Evolutionary conservation across 92 coral and sea anemone species (phyloP).

Genomic region (Siderastrea radians): DNA sequence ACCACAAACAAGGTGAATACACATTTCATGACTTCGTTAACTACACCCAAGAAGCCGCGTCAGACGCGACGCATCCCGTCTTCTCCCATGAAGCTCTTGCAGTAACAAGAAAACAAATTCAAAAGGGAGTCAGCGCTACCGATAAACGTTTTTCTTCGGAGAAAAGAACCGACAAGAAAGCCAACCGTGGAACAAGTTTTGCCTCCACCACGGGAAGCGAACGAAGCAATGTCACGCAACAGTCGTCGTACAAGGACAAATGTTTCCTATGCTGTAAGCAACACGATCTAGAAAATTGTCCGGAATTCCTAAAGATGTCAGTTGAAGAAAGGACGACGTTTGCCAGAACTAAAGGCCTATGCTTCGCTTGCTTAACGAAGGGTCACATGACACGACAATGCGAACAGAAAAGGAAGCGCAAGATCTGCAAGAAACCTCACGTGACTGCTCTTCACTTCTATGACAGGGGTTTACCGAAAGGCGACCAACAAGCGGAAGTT

Average conservation of each 20-base stretch:
- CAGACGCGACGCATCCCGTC: constrained; percentile 70
- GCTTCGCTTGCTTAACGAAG: constrained; percentile 56
- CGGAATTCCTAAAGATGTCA: constrained; percentile 32
- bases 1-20: constrained; percentile 56
- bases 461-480: too few relatives aligned
- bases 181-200: not conserved
- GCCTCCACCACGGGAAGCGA: not conserved
- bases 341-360: constrained; percentile 56
- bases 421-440: not conserved
- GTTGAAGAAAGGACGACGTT: constrained; percentile 45
- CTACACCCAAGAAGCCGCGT: constrained; percentile 58
- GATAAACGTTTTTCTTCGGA: not conserved
- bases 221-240: too few relatives aligned
- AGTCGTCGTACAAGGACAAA: too few relatives aligned
- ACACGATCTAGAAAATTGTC: not conserved
- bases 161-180: too few relatives aligned
- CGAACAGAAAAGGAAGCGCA: not conserved
- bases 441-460: not conserved
- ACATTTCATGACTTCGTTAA: constrained; percentile 66
- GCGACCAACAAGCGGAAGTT: not conserved
- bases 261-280: not conserved
- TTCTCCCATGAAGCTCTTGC: constrained; percentile 63
- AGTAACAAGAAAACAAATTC: not conserved
- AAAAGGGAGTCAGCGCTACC: not conserved
- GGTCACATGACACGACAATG: constrained; percentile 68